Conservation (phyloP, 2,797 vertebrate species). For the Melanotaenia trifasciata region DNA sequence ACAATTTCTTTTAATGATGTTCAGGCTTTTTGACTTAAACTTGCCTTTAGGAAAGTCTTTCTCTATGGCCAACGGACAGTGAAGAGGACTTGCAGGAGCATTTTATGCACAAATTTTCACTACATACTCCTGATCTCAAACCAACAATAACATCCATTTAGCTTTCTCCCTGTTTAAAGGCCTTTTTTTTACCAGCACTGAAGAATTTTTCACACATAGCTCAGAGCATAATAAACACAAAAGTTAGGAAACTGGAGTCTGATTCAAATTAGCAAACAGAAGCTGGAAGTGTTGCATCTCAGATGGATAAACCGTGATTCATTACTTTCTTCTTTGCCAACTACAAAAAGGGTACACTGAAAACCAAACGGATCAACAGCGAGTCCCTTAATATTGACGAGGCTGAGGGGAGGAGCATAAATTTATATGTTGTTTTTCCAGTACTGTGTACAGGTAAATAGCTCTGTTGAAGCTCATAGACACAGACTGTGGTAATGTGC, state of each 20-base stretch:
- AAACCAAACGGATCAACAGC: slow-evolving; percentile 21
- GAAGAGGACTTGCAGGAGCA: slow-evolving; percentile 2
- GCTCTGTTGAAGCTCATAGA: background rate
- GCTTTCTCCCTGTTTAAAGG: background rate
- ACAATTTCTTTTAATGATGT: slow-evolving; percentile 40
- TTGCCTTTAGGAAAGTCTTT: slow-evolving; percentile 18
- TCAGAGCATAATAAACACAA: background rate
- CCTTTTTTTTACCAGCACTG: background rate
- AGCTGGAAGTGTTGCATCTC: slow-evolving; percentile 2
- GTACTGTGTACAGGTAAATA: background rate
- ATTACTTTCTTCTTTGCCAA: slow-evolving; percentile 12
- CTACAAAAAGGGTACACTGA: slow-evolving; percentile 1
- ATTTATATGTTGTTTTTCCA: background rate
- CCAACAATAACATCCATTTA: background rate
- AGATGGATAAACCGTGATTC: slow-evolving; percentile 30
- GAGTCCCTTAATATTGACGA: slow-evolving; percentile 26
- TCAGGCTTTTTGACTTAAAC: slow-evolving; percentile 33
- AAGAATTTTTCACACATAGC: background rate
- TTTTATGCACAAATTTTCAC: slow-evolving; percentile 6
- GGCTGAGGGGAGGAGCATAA: background rate
- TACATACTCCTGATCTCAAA: background rate
- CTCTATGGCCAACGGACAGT: background rate
- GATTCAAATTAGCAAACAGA: background rate
- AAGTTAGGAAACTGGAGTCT: slow-evolving; percentile 12
- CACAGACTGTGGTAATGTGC: background rate